Conservation (phyloP, 2,113 vertebrate genomes). For the Cygnus buccinator region DNA sequence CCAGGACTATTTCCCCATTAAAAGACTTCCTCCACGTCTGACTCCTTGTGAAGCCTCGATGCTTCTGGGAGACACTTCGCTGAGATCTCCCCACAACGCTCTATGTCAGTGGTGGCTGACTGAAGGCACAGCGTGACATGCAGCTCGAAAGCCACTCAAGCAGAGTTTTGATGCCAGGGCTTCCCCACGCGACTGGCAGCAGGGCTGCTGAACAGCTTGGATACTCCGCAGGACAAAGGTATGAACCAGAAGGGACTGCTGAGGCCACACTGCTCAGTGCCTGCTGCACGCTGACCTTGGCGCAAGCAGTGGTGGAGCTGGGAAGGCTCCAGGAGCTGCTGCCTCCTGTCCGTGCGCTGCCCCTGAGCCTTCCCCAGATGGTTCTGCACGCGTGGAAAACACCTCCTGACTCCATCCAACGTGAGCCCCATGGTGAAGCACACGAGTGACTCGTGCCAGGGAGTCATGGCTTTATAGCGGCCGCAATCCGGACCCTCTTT, state of each 20-base stretch:
- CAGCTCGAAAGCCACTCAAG: not conserved
- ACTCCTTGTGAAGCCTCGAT: not conserved
- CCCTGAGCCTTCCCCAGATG: not conserved
- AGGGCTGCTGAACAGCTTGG: not conserved
- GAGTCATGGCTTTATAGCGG: not conserved
- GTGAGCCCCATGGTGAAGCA: not conserved
- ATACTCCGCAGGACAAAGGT: not conserved
- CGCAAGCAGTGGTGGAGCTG: accelerated
- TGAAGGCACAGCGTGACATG: not conserved
- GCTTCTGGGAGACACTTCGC: not conserved
- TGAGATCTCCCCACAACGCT: accelerated
- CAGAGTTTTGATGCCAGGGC: not conserved
- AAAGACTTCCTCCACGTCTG: not conserved
- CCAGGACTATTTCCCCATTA: not conserved
- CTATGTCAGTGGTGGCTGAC: not conserved
- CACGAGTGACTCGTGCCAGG: accelerated
- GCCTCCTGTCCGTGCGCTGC: not conserved
- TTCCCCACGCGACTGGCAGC: not conserved
- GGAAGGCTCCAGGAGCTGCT: not conserved
- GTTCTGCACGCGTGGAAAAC: not conserved
- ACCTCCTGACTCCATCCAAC: not conserved
- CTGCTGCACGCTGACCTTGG: accelerated
- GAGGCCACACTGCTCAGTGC: accelerated
- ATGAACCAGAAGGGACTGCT: not conserved
- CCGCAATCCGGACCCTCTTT: not conserved